Evolutionary conservation across 2,888 invertebrate genomes (phyloP).

Genomic region (Amphipyra tragopoginis): DNA sequence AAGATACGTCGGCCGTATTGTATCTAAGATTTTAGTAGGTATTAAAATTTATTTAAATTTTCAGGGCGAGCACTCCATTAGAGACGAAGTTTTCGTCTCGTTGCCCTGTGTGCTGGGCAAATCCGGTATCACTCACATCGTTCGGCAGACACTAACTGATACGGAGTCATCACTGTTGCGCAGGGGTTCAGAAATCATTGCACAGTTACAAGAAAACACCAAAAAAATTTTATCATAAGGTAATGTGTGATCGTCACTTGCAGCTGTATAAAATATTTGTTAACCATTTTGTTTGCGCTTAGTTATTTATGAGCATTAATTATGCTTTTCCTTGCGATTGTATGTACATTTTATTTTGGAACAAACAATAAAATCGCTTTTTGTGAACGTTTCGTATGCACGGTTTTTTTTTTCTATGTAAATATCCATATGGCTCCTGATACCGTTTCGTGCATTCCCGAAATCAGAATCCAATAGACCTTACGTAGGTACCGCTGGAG

Average conservation of each 20-base stretch:
- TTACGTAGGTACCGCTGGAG: too few species aligned
- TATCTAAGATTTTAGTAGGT: background rate
- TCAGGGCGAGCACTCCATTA: slow-evolving; percentile 51
- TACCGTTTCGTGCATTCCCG: too few species aligned
- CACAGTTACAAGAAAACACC: slow-evolving; percentile 40
- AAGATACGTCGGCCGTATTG: too few species aligned
- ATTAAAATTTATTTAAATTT: slow-evolving; percentile 2
- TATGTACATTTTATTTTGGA: too few species aligned
- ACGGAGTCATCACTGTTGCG: slow-evolving; percentile 89
- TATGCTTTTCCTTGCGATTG: too few species aligned
- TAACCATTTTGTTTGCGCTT: background rate
- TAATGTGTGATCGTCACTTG: background rate
- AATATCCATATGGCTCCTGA: too few species aligned
- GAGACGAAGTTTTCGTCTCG: slow-evolving; percentile 91
- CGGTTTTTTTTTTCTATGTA: too few species aligned
- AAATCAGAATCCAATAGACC: too few species aligned
- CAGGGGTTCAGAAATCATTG: slow-evolving; percentile 90
- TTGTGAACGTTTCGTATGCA: too few species aligned
- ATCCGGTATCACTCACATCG: slow-evolving; percentile 91
- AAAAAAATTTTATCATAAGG: slow-evolving; percentile 19
- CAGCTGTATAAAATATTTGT: background rate
- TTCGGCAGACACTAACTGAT: slow-evolving; percentile 91
- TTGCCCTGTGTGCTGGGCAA: slow-evolving; percentile 92
- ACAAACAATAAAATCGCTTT: too few species aligned
- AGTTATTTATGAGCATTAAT: too few species aligned